Evolutionary conservation across 37 sponge, comb jelly and placozoan genomes (phyloP).

Genomic region (Halichondria panicea): DNA sequence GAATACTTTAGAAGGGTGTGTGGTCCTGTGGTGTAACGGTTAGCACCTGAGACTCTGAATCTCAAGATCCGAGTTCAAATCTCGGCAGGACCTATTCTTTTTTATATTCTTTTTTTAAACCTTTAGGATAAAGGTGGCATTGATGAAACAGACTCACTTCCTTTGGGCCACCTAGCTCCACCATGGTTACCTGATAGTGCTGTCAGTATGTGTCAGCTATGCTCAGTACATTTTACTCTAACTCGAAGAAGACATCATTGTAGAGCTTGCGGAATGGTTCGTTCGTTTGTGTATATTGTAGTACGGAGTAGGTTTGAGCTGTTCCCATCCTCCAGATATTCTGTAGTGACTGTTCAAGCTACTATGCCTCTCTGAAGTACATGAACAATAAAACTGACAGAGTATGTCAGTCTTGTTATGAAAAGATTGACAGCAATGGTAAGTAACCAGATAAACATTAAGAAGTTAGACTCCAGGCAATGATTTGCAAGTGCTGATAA

Average conservation of each 20-base stretch:
- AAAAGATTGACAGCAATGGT: slow-evolving; percentile 10
- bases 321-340: slow-evolving; percentile 49
- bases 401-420: slow-evolving; percentile 79
- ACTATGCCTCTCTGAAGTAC: slow-evolving; percentile 50
- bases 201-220: slow-evolving; percentile 87
- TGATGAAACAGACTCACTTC: slow-evolving; percentile 11
- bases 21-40: slow-evolving; percentile 94
- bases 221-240: slow-evolving; percentile 65
- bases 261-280: slow-evolving; percentile 84
- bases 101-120: slow-evolving; percentile 34
- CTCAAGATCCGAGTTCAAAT: slow-evolving; percentile 97
- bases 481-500: too few relatives aligned
- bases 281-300: not conserved
- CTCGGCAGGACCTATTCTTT: slow-evolving; percentile 90
- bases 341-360: slow-evolving; percentile 68
- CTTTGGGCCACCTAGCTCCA: slow-evolving; percentile 73
- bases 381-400: slow-evolving; percentile 56
- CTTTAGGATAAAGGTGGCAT: not conserved
- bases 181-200: slow-evolving; percentile 83
- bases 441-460: too few relatives aligned
- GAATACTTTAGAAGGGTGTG: not conserved
- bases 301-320: not conserved
- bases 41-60: slow-evolving; percentile 99
- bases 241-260: slow-evolving; percentile 84
- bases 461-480: too few relatives aligned